Evolutionary conservation across 2,888 invertebrate species (phyloP).

Genomic region (Abscondita cerata): DNA sequence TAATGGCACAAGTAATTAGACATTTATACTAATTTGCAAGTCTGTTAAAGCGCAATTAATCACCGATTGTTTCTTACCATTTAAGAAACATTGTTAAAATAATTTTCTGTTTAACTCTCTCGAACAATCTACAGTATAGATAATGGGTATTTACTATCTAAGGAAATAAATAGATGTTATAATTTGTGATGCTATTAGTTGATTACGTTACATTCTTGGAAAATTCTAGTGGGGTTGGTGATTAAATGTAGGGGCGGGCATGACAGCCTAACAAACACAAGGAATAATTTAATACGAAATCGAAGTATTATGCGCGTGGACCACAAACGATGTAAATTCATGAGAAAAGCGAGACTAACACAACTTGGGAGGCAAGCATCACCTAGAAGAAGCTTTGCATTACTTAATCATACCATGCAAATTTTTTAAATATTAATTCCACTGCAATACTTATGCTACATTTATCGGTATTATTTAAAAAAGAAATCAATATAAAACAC

Average conservation of each 20-base stretch:
- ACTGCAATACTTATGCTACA: too few relatives aligned
- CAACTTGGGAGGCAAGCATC: slow-evolving; percentile 36
- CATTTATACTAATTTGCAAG: slow-evolving; percentile 45
- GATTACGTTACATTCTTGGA: slow-evolving; percentile 39
- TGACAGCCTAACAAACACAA: slow-evolving; percentile 41
- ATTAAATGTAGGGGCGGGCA: slow-evolving; percentile 39
- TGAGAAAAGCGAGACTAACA: slow-evolving; percentile 48
- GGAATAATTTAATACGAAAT: slow-evolving; percentile 48
- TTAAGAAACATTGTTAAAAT: too few relatives aligned
- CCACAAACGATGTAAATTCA: slow-evolving; percentile 51
- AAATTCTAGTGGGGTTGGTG: slow-evolving; percentile 34
- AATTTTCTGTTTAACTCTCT: too few relatives aligned
- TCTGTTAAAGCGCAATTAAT: slow-evolving; percentile 41
- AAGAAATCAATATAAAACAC: too few relatives aligned
- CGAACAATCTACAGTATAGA: slow-evolving; percentile 26
- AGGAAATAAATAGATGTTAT: slow-evolving; percentile 41
- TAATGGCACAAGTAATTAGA: slow-evolving; percentile 44
- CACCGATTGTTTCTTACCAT: slow-evolving; percentile 42
- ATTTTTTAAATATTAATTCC: too few relatives aligned
- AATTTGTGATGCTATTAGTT: slow-evolving; percentile 49
- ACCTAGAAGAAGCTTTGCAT: too few relatives aligned
- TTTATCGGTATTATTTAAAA: too few relatives aligned
- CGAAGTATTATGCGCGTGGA: slow-evolving; percentile 46
- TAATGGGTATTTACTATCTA: slow-evolving; percentile 16
- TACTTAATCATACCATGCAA: too few relatives aligned